Percentiles rank a stretch among this genome's conserved stretches.
phyloP scores from a whole-genome alignment of 1,140 invertebrate species.

The Platorchestia sp. region DNA sequence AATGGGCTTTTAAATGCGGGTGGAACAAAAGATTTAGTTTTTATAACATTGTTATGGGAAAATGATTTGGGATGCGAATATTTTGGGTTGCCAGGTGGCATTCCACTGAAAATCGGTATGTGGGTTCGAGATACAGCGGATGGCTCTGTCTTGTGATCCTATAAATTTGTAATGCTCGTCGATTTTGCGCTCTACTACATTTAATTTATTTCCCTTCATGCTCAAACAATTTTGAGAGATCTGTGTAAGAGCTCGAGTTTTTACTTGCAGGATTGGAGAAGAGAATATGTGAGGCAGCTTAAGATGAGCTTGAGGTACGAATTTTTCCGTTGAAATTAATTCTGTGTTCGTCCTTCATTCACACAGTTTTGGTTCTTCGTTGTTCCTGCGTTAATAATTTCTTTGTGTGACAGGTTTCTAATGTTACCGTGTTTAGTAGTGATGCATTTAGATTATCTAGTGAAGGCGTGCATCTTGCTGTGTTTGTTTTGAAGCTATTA shows the following conservation, averaged over 20 bases:
- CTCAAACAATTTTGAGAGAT: background rate
- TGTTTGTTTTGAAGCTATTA: background rate
- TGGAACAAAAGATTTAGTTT: no score
- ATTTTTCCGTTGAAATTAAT: constrained; percentile 4
- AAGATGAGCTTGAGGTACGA: constrained; percentile 29
- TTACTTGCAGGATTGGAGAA: constrained; percentile 66
- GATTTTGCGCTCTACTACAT: background rate
- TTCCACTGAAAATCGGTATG: background rate
- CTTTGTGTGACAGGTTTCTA: constrained; percentile 20
- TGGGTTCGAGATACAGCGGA: background rate
- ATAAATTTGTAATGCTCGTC: background rate
- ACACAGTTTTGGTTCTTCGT: constrained; percentile 48
- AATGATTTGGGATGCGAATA: no score
- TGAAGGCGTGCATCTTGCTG: background rate
- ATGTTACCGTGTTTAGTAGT: background rate
- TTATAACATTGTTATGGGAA: no score
- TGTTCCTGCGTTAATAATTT: constrained; percentile 19
- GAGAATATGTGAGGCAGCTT: constrained; percentile 65
- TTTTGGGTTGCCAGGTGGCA: no score
- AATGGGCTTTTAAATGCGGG: no score
- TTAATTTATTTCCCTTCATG: background rate
- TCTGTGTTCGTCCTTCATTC: constrained; percentile 27
- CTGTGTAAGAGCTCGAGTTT: constrained; percentile 58
- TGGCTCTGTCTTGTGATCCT: background rate
- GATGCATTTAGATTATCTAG: background rate